Evolutionary conservation across 2,113 vertebrate genomes (phyloP), one percentile per base, ranked within the genome.

Genomic region (Rhombomys opimus): DNA sequence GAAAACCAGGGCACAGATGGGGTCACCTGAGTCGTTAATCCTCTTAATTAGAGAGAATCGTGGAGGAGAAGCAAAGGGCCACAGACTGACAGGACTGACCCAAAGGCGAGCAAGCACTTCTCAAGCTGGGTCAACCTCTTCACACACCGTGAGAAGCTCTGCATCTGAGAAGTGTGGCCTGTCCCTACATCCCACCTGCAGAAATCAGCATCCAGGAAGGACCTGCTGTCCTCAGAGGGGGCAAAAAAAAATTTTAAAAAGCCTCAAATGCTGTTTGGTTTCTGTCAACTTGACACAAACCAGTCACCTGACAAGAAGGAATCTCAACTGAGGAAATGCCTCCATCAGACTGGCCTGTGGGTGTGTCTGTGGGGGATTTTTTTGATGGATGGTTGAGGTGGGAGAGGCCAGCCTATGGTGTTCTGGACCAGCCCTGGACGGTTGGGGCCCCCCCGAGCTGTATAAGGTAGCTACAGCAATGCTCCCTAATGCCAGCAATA

Each of bases 11-110:
- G 25, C 27, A 25, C 0, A 68, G 52, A 87, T 13, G 57, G 32
- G 41, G 76, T 50, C 89, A 88, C 32, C 8, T 46, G 72, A 94
- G 73, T 67, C 75, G 30, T 52, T 68, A 95, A 72, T 91, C 85
- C 70, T 94, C 84, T 89, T 82, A 73, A 70, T 20, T 25, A 65
- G 52, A 15, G 46, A 73, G n/a, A 46, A 72, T n/a, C 86, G 32
- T 4, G 38, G 78, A 32, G 87, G 70, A 75, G 82, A 63, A 61
- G 18, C n/a, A 89, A 78, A 27, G 22, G 4, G 18, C 27, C 7
- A 27, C 35, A 6, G 63, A 20, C 50, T 85, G 17, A 35, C 67
- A 95, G 50, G 57, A 77, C 13, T 30, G 23, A 50, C 89, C 92
- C 63, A 32, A 72, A 84, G 82, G 38, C 63, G 30, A 54, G 54